These are phyloP conservation scores for Manacus vitellinus DNA, from an alignment of 2,113 vertebrate genomes.

Conservation along the genomic window DNA sequence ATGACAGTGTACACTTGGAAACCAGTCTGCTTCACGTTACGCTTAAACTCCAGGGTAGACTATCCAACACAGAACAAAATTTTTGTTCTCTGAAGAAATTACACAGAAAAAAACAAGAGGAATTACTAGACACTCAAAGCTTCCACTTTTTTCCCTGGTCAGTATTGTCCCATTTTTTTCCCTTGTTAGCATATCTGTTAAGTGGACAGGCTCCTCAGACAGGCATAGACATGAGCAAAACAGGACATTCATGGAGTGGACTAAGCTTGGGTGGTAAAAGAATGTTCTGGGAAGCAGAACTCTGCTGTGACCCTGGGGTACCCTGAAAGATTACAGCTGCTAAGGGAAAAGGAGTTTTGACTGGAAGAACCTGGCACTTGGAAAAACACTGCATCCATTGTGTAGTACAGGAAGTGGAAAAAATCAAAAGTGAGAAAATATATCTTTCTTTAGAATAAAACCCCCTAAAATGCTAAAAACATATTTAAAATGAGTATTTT, in stretches of 20 bases:
- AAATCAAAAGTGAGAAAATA: not conserved
- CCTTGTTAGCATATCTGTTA: not conserved
- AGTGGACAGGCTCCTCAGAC: not conserved
- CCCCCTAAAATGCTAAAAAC: accelerated
- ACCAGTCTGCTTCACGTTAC: not conserved
- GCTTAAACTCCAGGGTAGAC: not conserved
- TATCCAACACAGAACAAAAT: not conserved
- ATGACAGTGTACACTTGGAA: not conserved
- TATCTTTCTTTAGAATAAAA: not conserved
- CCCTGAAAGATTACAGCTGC: not conserved
- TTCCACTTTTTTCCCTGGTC: not conserved
- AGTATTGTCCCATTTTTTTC: not conserved
- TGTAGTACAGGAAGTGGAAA: not conserved
- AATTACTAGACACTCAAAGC: not conserved
- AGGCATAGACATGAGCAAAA: not conserved
- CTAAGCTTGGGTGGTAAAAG: not conserved
- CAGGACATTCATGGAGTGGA: not conserved
- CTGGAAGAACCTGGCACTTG: not conserved
- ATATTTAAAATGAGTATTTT: not conserved
- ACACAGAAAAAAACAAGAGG: not conserved
- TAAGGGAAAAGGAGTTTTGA: not conserved
- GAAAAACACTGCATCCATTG: not conserved
- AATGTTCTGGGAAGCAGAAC: not conserved
- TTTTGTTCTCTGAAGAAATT: not conserved
- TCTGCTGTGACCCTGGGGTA: not conserved